Percentiles rank a stretch among this genome's conserved stretches.
Evolutionary conservation across 2,113 vertebrate genomes (phyloP).

Genomic region (Neolamprologus cancellatus): DNA sequence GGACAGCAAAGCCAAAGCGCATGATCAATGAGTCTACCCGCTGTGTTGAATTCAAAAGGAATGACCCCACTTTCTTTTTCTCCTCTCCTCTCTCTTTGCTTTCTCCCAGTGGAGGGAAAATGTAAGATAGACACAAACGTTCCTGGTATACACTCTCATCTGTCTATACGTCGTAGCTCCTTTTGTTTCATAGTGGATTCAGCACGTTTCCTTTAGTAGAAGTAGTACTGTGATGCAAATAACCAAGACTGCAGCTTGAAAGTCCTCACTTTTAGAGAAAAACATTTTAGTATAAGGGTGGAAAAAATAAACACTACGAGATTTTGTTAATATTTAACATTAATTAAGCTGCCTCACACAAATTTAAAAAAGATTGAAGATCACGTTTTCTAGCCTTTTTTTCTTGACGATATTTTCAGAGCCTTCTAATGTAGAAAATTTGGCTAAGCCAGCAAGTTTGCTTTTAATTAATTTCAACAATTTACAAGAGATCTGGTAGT

Average conservation of each 20-base stretch:
- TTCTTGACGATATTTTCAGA: constrained; percentile 34
- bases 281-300: constrained; percentile 47
- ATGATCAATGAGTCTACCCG: constrained; percentile 62
- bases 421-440: constrained; percentile 18
- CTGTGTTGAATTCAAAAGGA: constrained; percentile 66
- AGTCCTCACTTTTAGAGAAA: constrained; percentile 55
- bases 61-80: constrained; percentile 63
- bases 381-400: background rate
- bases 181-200: constrained; percentile 58
- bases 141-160: constrained; percentile 64
- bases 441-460: constrained; percentile 47
- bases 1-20: constrained; percentile 41
- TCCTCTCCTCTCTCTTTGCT: constrained; percentile 65
- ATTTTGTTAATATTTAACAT: constrained; percentile 34
- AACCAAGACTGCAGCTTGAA: constrained; percentile 60
- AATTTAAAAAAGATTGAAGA: background rate
- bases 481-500: constrained; percentile 51
- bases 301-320: constrained; percentile 42
- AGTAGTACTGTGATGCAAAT: constrained; percentile 62
- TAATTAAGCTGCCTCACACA: constrained; percentile 15
- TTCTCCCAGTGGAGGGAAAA: constrained; percentile 73
- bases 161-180: constrained; percentile 58
- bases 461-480: constrained; percentile 46
- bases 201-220: constrained; percentile 58
- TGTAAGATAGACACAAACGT: constrained; percentile 68